Base-by-base conservation (phyloP, 2,888 invertebrate species). In the Ornithoptera priamus region DNA sequence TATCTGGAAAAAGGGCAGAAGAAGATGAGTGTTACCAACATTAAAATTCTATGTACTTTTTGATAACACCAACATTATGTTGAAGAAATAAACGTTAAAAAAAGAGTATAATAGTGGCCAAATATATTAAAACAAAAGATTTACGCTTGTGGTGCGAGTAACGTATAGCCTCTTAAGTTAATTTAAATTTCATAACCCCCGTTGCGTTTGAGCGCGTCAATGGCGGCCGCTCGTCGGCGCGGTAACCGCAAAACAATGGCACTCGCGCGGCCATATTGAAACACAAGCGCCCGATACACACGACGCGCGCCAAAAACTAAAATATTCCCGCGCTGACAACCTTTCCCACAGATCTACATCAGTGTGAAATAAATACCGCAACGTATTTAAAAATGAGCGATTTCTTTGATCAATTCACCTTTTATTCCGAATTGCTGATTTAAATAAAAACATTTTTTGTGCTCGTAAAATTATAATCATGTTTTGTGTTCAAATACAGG, bases 221-320 rank as follows among this genome's bases (percentile, higher is more conserved):
- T 73, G 73, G 72, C 76, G 78, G 30, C 78, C 78, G 81, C 80
- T 80, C 69, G 24, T 20, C 76, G 69, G 56, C 62, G 68, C 58
- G 64, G 64, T 56, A 42, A 58, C 68, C 60, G 30, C 77, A 75
- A 79, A 78, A 81, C 80, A 79, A 78, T 76, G 73, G 67, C 67
- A 73, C 78, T 78, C 72, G 73, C 57, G 62, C 73, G 68, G 72
- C 72, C 65, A 76, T 76, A 78, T 78, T 74, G 75, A 76, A 74
- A 74, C 70, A 71, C 73, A 75, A 65, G 70, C 75, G 72, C 75
- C 78, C 75, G 75, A 75, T 74, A 78, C 75, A 72, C 70, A 78
- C 80, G 71, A 75, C 42, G 58, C 56, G 69, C 65, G 62, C 69
- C 58, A 58, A 65, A 69, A 58, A 50, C 62, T 10, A 50, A 66